Evolutionary conservation across 2,113 vertebrate genomes (phyloP).

Genomic region (Coregonus clupeaformis): DNA sequence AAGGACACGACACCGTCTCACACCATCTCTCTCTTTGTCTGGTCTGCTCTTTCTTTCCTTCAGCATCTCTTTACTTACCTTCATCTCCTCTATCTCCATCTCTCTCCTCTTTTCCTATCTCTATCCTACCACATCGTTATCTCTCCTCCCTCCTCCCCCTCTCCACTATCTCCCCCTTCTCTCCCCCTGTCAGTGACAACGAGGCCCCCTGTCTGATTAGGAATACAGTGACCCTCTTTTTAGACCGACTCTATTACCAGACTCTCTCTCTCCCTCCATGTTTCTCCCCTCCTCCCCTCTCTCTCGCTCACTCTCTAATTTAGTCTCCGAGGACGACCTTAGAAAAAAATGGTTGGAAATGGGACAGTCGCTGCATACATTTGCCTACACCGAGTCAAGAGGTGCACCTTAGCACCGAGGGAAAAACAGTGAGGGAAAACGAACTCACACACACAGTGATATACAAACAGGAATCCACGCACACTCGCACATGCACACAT

Average conservation of each 20-base stretch:
- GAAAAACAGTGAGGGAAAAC: too few relatives aligned
- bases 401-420: too few relatives aligned
- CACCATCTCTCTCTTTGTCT: not conserved
- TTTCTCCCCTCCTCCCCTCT: not conserved
- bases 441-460: too few relatives aligned
- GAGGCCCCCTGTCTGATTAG: conserved; percentile 32
- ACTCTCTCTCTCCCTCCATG: conserved; percentile 19
- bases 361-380: too few relatives aligned
- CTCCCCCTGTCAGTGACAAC: conserved; percentile 8
- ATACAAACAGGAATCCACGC: too few relatives aligned
- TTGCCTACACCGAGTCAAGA: too few relatives aligned
- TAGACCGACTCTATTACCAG: conserved; percentile 22
- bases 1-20: conserved; percentile 36
- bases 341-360: too few relatives aligned
- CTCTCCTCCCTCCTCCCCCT: conserved; percentile 2
- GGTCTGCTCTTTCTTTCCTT: not conserved
- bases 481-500: not conserved
- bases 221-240: conserved; percentile 55
- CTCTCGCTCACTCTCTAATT: conserved; percentile 26
- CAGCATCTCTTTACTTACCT: not conserved
- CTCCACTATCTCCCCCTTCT: conserved; percentile 13
- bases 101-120: conserved; percentile 18
- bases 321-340: too few relatives aligned
- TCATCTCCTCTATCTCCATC: not conserved
- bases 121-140: conserved; percentile 5